A percentile compares a stretch with the other conserved stretches of the same genome.
These are phyloP conservation scores for Chrysina gloriosa DNA, from an alignment of 2,888 invertebrate species.

Conservation along the genomic window DNA sequence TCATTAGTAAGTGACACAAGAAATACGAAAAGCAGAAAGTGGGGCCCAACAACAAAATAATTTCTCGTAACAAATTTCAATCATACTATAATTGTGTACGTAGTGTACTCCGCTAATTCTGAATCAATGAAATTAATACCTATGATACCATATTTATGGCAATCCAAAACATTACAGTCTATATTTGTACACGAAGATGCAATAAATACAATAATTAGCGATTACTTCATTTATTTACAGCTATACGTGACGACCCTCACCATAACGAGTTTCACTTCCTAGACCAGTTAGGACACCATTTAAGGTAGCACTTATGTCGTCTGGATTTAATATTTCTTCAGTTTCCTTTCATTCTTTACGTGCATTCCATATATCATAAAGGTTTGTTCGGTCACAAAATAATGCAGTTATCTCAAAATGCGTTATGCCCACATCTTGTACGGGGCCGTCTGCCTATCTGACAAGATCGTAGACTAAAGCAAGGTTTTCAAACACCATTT, in stretches of 20 bases:
- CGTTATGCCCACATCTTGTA: conserved; percentile 34
- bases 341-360: conserved; percentile 9
- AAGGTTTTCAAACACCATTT: conserved; percentile 26
- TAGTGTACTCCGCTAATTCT: no score
- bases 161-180: neutral
- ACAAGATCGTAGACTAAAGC: conserved; percentile 29
- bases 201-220: neutral
- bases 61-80: no score
- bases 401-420: conserved; percentile 28
- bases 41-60: no score
- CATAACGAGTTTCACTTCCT: neutral
- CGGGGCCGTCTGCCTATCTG: conserved; percentile 23
- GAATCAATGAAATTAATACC: no score
- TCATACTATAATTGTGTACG: no score
- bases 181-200: no score
- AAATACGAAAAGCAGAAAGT: no score
- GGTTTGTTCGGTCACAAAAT: conserved; percentile 18
- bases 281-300: neutral
- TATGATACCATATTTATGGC: no score
- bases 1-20: no score
- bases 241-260: neutral
- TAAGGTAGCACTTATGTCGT: neutral
- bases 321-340: conserved; percentile 21
- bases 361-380: conserved; percentile 29
- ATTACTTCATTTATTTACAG: neutral